These are phyloP conservation scores for Gonocerus acuteangulatus DNA, from an alignment of 2,888 invertebrate species.

Conservation along the genomic window DNA sequence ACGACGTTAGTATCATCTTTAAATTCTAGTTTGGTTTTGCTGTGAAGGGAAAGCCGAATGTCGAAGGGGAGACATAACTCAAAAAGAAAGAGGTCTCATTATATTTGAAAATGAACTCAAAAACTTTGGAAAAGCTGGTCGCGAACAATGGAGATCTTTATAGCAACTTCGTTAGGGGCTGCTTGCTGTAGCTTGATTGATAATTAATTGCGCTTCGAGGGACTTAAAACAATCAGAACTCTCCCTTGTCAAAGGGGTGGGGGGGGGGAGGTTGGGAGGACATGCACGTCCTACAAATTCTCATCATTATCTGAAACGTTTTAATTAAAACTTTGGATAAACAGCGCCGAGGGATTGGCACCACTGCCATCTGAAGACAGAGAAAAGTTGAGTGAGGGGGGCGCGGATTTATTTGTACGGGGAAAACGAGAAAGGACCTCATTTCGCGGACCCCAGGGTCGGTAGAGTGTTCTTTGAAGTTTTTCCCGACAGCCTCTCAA, in stretches of 20 bases:
- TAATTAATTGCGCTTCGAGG: background rate
- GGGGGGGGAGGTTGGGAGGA: background rate
- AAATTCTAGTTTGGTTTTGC: no score
- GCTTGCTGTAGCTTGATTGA: background rate
- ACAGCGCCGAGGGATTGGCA: background rate
- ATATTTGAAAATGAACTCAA: background rate
- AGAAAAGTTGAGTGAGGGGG: no score
- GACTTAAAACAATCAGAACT: background rate
- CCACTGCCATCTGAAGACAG: no score
- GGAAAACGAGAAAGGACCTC: no score
- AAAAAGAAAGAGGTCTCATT: background rate
- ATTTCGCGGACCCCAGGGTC: no score
- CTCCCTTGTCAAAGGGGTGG: background rate
- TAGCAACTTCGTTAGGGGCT: background rate
- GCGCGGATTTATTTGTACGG: no score
- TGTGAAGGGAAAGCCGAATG: no score
- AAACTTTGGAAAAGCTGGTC: background rate
- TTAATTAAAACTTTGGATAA: conserved; percentile 17
- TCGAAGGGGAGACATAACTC: no score
- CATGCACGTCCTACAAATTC: background rate
- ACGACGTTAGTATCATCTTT: no score
- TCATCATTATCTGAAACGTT: conserved; percentile 10
- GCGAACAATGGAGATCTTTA: background rate
- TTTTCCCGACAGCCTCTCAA: no score
- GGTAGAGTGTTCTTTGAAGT: no score